Evolutionary conservation across 2,888 invertebrate species (phyloP), one percentile per base, ranked within the genome.

Genomic region (Julus scanicus): DNA sequence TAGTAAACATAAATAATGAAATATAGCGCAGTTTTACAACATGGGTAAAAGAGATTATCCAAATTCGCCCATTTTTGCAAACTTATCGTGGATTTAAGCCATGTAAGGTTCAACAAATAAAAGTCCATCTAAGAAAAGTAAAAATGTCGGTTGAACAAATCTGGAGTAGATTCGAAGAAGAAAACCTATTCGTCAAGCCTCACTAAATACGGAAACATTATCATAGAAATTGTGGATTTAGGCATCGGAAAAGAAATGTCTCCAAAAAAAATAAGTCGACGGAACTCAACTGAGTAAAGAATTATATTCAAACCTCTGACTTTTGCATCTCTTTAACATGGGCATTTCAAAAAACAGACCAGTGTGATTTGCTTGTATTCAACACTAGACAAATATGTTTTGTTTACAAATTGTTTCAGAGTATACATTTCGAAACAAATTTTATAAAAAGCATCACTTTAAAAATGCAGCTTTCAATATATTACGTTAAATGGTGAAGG

Each of bases 221-320:
- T 71, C 71, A 71, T 71, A 71, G 71, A 29, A 71, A 71, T 71
- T 71, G 71, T 71, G 71, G 71, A 71, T 29, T 71, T 71, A 71
- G 71, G 29, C n/a, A 71, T 71, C 63, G 63, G 20, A 71, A 29
- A 71, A 20, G 29, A 71, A 71, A 71, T 71, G n/a, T 20, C 71
- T 71, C 4, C 4, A 63, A n/a, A n/a, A 53, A 71, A 20, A 71
- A 29, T 71, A 63, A 63, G 71, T 71, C 71, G 71, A 71, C 71
- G 20, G 29, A 71, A 71, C 9, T 71, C 71, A 71, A 71, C 71
- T 71, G 20, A 71, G 29, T 71, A 9, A 29, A 71, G 29, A 71
- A 71, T 20, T 29, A 71, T 20, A 71, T 71, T 71, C 29, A 71
- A 71, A 8, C 71, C 71, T 71, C 71, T 71, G 71, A 71, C 71